These are phyloP conservation scores for Catocala fraxini DNA, from an alignment of 2,888 invertebrate species.

Conservation along the genomic window DNA sequence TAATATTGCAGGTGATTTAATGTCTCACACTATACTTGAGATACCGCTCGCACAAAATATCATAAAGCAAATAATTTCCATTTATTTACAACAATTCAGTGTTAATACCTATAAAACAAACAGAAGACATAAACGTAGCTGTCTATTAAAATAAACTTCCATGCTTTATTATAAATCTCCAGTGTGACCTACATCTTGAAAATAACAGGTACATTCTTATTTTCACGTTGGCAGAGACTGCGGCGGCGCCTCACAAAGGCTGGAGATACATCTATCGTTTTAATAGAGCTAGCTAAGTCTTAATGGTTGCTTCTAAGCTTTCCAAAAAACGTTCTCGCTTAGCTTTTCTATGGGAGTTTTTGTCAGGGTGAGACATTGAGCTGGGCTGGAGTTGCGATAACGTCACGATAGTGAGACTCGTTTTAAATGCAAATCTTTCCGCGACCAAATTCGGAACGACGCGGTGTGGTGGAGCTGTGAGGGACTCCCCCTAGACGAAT, in stretches of 20 bases:
- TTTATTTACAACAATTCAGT: too few relatives aligned
- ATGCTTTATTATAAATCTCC: constrained; percentile 11
- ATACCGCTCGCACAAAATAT: too few relatives aligned
- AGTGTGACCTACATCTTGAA: constrained; percentile 51
- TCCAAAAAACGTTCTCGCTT: constrained; percentile 59
- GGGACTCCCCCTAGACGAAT: constrained; percentile 30
- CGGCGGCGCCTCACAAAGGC: constrained; percentile 58
- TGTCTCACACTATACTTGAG: neutral
- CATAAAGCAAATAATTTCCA: too few relatives aligned
- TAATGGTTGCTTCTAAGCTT: constrained; percentile 62
- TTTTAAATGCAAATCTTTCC: constrained; percentile 72
- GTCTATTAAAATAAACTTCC: constrained; percentile 7
- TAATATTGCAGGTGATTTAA: too few relatives aligned
- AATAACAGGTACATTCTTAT: constrained; percentile 51
- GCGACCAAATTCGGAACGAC: constrained; percentile 55
- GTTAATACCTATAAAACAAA: neutral
- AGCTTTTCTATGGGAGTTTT: constrained; percentile 63
- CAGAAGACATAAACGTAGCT: neutral
- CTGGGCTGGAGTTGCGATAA: constrained; percentile 57
- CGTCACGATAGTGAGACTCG: constrained; percentile 60
- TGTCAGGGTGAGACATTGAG: constrained; percentile 57
- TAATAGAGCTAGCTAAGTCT: constrained; percentile 60
- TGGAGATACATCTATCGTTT: constrained; percentile 65
- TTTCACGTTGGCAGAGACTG: constrained; percentile 48
- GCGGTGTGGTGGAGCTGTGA: constrained; percentile 21